Conservation (phyloP, 1,140 invertebrate genomes). For the Antheraea pernyi region DNA sequence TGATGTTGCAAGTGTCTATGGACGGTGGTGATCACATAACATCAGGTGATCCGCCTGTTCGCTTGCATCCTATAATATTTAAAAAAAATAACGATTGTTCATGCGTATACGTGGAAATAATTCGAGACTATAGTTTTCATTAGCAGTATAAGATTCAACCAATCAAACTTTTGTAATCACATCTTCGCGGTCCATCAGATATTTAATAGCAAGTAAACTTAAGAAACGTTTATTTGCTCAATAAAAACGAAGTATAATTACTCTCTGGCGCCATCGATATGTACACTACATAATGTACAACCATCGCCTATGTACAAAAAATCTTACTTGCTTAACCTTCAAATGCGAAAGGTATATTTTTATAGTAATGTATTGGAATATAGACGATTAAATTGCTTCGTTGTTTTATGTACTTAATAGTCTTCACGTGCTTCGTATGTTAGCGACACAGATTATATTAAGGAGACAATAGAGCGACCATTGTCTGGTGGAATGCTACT, state of each 20-base stretch:
- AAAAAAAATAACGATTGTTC: not conserved
- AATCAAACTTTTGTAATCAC: slow-evolving; percentile 27
- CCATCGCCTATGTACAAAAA: slow-evolving; percentile 8
- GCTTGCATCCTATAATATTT: too few relatives aligned
- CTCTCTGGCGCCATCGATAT: slow-evolving; percentile 33
- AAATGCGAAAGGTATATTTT: slow-evolving; percentile 14
- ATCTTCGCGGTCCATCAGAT: slow-evolving; percentile 35
- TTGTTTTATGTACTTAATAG: slow-evolving; percentile 12
- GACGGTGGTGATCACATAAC: too few relatives aligned
- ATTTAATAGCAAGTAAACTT: slow-evolving; percentile 36
- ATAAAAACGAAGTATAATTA: slow-evolving; percentile 28
- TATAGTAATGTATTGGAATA: slow-evolving; percentile 15
- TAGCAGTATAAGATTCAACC: slow-evolving; percentile 26
- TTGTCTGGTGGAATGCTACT: slow-evolving; percentile 54
- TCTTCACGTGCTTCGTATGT: not conserved
- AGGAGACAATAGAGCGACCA: slow-evolving; percentile 23
- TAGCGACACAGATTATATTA: not conserved
- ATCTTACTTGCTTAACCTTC: slow-evolving; percentile 5
- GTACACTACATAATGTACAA: slow-evolving; percentile 18
- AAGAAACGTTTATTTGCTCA: slow-evolving; percentile 30
- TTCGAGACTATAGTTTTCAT: slow-evolving; percentile 22
- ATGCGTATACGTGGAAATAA: not conserved
- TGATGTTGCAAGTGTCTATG: too few relatives aligned
- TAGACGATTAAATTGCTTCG: slow-evolving; percentile 5
- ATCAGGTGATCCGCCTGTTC: too few relatives aligned